Base-by-base conservation (phyloP, 2,113 vertebrate genomes). In the Rallus limicola region DNA sequence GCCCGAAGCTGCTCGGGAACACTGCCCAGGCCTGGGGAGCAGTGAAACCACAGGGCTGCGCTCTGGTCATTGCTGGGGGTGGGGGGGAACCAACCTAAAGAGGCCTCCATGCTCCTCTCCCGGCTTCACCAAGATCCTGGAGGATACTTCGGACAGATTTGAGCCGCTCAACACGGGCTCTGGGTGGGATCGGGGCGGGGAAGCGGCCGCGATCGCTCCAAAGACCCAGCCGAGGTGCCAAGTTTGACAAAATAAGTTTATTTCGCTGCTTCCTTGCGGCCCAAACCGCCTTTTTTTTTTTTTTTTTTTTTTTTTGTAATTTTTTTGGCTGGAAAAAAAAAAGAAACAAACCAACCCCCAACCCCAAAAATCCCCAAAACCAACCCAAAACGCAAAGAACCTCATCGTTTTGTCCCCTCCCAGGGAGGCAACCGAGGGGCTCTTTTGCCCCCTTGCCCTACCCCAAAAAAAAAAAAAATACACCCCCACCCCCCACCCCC, bases 181-280 rank as follows among this genome's bases (percentile, higher is more conserved):
- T n/a, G 24, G 1, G 5, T 8, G 9, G 62, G 29, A 11, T 1
- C 9, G 48, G 40, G 42, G 10, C 2, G 56, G 56, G 36, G 81
- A 33, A 6, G 1, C 10, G 0, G 78, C 82, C 48, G 69, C 0
- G 6, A 74, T 42, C 46, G 90, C 91, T 90, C 82, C 88, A 88
- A 90, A 85, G 85, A 93, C 93, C 70, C 75, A 92, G 78, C n/a
- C 25, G 70, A 82, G 92, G 92, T 95, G 96, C 91, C 82, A 60
- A 94, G 69, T 95, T 94, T 92, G 93, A 95, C 96, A 95, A 96
- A 96, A 95, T 95, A 96, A 95, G 93, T 96, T 96, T 95, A 96
- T 96, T 96, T 95, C 2, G 3, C 70, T 88, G 31, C 88, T 92
- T 88, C 0, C 28, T 85, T 94, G 76, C 1, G 76, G 94, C 94